Base-by-base conservation (phyloP, 2,888 invertebrate species). In the Lacanobia wlatinum region DNA sequence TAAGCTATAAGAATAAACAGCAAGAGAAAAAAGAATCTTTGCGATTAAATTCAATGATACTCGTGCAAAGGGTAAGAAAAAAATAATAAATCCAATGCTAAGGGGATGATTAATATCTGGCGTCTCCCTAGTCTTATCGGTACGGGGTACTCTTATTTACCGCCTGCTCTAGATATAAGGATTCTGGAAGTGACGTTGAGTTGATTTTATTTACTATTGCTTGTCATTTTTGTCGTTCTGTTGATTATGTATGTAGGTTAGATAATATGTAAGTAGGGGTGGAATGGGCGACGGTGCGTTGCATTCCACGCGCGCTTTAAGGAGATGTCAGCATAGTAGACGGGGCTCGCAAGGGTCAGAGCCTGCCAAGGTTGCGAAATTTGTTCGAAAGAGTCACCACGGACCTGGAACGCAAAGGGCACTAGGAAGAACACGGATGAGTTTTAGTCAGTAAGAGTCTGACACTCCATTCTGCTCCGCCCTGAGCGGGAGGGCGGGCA, bases 21-120 rank as follows among this genome's bases (percentile, higher is more conserved):
- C 40, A 67, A 76, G 78, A 50, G 60, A 59, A 55, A 64, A 62
- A 63, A 82, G 38, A 64, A 9, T 18, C 46, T 53, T 62, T 65
- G 69, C 76, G 70, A 87, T 89, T 89, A 88, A 89, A 92, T 92
- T 91, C 88, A 91, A 91, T 92, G 87, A 88, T 88, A 88, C 88
- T 87, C 77, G 69, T 67, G 81, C 70, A 83, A 85, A 87, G 86
- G 80, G 63, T 72, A 74, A 60, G 75, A 87, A 88, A 91, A 87
- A 89, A 91, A 90, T 87, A 92, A 92, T 89, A 91, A 92, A 92
- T 91, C 90, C 89, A 84, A 90, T 85, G 86, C 85, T 88, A 85
- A 86, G 82, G 76, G 88, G 77, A 92, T 93, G 94, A 94, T 94
- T 93, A 92, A 94, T 94, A 93, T 91, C 91, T 87, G 73, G 71